Evolutionary conservation across 2,888 invertebrate genomes (phyloP).

Genomic region (Malthinus flaveolus): DNA sequence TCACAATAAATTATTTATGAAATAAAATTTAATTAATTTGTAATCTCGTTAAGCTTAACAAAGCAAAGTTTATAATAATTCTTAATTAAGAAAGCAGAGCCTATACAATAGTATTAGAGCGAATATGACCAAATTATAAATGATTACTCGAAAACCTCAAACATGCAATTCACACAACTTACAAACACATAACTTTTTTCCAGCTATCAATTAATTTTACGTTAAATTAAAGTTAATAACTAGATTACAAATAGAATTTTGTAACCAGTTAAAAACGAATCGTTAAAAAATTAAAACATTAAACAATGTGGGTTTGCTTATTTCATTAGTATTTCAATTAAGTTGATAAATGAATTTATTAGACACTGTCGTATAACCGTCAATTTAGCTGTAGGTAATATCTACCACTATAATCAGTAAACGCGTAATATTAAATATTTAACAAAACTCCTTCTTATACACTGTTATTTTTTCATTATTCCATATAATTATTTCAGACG

Average conservation of each 20-base stretch:
- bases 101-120: too few relatives aligned
- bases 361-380: slow-evolving; percentile 23
- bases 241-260: slow-evolving; percentile 19
- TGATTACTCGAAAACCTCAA: too few relatives aligned
- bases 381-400: slow-evolving; percentile 24
- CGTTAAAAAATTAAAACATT: slow-evolving; percentile 30
- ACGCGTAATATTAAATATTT: neutral
- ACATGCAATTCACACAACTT: too few relatives aligned
- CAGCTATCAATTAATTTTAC: slow-evolving; percentile 10
- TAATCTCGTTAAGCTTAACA: too few relatives aligned
- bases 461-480: too few relatives aligned
- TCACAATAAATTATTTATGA: too few relatives aligned
- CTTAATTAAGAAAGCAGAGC: too few relatives aligned
- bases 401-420: slow-evolving; percentile 25
- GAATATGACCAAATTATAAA: too few relatives aligned
- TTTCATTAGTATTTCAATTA: slow-evolving; percentile 36
- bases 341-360: slow-evolving; percentile 35
- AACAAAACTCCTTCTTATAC: too few relatives aligned
- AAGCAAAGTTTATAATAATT: too few relatives aligned
- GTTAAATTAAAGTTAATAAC: slow-evolving; percentile 15
- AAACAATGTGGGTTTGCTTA: slow-evolving; percentile 35
- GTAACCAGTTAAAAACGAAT: slow-evolving; percentile 17
- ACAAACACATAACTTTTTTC: neutral
- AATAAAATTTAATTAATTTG: too few relatives aligned
- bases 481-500: too few relatives aligned